Base-by-base conservation (phyloP, 2,797 vertebrate species). In the Eupleurogrammus muticus region DNA sequence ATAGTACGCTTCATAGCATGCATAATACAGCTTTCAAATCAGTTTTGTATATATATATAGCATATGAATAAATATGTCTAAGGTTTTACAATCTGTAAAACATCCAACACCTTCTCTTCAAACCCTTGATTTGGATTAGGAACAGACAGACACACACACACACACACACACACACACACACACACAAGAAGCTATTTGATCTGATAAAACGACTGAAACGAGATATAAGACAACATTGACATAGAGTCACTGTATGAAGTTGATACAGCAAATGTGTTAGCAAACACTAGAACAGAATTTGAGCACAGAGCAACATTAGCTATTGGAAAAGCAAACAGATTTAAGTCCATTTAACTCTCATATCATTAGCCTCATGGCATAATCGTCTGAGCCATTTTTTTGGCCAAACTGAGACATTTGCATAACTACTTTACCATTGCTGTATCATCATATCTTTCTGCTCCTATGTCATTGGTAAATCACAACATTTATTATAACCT, bases 1-100 rank as follows among this genome's bases (percentile, higher is more conserved):
- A 66, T 28, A 48, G 50, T 46, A 42, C 52, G 48, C 16, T 54
- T 47, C 54, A 64, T 28, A 35, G 19, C 50, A 14, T 53, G 47
- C 20, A 42, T 51, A 38, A 38, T 38, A 38, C 14, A 50, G 20
- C 14, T 16, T 47, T 47, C 4, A 64, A 46, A 52, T 35, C 10
- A 48, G 1, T 16, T 23, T 10, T 28, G 9, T 10, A 21, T 49
- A 12, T 10, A 21, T 49, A 12, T 21, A 34, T 1, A 47, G 19
- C 9, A 17, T 38, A 11, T 28, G 9, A 10, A 42, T 17, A 2
- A 34, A 35, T 75, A n/a, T 6, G 40, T 8, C 56, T n/a, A 4
- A 35, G 24, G 50, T 3, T 7, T 36, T 16, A 24, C 9, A 44
- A 24, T 44, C 9, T 7, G 8, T n/a, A 1, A 9, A 28, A 28